phyloP scores from a whole-genome alignment of 2,113 vertebrate genomes.

The Meleagris gallopavo region DNA sequence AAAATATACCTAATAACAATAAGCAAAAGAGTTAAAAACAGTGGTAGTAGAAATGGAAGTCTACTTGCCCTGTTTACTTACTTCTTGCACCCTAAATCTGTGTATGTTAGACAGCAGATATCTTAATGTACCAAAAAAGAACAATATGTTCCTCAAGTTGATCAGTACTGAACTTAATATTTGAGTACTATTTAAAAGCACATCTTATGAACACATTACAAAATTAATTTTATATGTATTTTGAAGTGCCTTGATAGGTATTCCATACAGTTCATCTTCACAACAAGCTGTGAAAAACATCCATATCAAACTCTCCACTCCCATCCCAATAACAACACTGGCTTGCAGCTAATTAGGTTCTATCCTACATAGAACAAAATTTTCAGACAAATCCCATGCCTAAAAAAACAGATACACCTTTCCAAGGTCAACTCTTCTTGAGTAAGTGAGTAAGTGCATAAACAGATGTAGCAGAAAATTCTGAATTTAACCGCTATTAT shows the following conservation, averaged over 20 bases:
- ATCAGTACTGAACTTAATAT: not conserved
- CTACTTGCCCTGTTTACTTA: not conserved
- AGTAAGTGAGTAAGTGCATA: not conserved
- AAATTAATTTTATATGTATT: not conserved
- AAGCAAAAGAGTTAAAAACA: not conserved
- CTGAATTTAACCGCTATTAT: not conserved
- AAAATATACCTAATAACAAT: not conserved
- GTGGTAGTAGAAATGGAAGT: not conserved
- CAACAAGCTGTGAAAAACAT: not conserved
- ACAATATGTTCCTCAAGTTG: not conserved
- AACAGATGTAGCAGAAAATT: not conserved
- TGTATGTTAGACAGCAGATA: not conserved
- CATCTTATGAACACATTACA: not conserved
- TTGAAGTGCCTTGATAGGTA: not conserved
- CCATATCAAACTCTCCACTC: not conserved
- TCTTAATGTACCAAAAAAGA: not conserved
- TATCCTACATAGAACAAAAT: not conserved
- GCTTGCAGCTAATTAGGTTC: fast-evolving
- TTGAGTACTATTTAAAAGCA: not conserved
- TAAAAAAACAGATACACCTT: not conserved
- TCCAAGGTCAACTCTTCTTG: not conserved
- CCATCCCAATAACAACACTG: too few relatives aligned
- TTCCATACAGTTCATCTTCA: not conserved
- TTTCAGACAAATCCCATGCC: not conserved
- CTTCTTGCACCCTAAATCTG: not conserved